These are phyloP conservation scores for Myopa testacea DNA, from an alignment of 2,888 invertebrate species.

Conservation along the genomic window DNA sequence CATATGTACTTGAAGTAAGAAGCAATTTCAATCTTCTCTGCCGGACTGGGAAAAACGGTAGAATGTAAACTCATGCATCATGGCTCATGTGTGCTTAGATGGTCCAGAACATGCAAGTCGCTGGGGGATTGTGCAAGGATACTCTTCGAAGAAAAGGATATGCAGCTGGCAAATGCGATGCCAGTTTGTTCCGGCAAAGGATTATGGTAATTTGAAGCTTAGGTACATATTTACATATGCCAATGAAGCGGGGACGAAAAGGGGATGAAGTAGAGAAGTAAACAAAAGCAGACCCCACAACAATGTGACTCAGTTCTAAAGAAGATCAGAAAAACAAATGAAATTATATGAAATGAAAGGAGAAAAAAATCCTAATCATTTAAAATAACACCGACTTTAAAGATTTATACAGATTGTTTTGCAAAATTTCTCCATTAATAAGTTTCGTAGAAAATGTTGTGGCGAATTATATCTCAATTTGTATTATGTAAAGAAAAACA, in stretches of 20 bases:
- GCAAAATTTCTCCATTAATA: too few relatives aligned
- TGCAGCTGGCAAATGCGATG: slow-evolving; percentile 43
- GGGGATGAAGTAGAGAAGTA: neutral
- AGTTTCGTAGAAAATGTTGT: too few relatives aligned
- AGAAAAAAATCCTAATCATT: too few relatives aligned
- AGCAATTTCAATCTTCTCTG: slow-evolving; percentile 23
- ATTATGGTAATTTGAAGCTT: slow-evolving; percentile 50
- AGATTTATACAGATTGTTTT: too few relatives aligned
- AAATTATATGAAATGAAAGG: neutral
- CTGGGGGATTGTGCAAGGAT: slow-evolving; percentile 33
- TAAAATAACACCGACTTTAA: too few relatives aligned
- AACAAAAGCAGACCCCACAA: neutral
- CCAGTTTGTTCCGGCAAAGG: slow-evolving; percentile 48
- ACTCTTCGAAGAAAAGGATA: slow-evolving; percentile 5
- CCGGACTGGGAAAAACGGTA: neutral
- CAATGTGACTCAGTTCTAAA: too few relatives aligned
- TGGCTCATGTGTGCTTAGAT: slow-evolving; percentile 28
- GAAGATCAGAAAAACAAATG: neutral
- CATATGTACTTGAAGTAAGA: neutral
- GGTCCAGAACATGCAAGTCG: slow-evolving; percentile 26
- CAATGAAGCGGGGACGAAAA: neutral
- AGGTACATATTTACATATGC: slow-evolving; percentile 43
- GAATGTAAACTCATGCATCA: slow-evolving; percentile 29
- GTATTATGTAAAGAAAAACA: too few relatives aligned
- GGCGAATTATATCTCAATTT: too few relatives aligned